Percentiles rank a stretch among this genome's conserved stretches.
Evolutionary conservation across 2,113 vertebrate species (phyloP).

Genomic region (Thamnophis sirtalis): DNA sequence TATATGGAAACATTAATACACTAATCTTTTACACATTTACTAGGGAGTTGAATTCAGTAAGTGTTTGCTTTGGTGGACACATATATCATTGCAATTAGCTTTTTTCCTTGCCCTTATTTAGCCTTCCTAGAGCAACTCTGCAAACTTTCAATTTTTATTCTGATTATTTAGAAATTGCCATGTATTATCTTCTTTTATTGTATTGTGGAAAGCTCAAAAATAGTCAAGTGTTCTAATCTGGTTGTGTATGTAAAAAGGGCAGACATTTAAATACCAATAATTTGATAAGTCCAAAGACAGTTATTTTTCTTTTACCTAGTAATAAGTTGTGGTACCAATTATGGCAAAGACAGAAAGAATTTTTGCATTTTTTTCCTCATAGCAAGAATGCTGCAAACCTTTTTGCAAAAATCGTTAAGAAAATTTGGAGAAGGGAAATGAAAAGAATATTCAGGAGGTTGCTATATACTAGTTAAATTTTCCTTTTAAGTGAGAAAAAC

Average conservation of each 20-base stretch:
- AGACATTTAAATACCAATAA: not conserved
- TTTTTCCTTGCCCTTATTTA: not conserved
- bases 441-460: not conserved
- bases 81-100: not conserved
- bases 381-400: not conserved
- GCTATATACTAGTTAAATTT: not conserved
- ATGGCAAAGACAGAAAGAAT: not conserved
- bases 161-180: not conserved
- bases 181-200: not conserved
- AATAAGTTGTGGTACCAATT: not conserved
- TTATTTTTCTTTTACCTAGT: not conserved
- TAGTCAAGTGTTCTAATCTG: not conserved
- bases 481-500: not conserved
- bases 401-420: not conserved
- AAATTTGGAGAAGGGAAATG: not conserved
- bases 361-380: not conserved
- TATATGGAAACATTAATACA: not conserved
- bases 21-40: not conserved
- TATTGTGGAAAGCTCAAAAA: not conserved
- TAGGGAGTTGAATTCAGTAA: not conserved
- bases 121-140: not conserved
- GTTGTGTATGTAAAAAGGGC: not conserved
- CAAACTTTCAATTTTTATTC: not conserved
- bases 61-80: not conserved
- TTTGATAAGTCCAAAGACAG: not conserved